Conservation (phyloP, 2,797 vertebrate species). For the Artibeus lituratus region DNA sequence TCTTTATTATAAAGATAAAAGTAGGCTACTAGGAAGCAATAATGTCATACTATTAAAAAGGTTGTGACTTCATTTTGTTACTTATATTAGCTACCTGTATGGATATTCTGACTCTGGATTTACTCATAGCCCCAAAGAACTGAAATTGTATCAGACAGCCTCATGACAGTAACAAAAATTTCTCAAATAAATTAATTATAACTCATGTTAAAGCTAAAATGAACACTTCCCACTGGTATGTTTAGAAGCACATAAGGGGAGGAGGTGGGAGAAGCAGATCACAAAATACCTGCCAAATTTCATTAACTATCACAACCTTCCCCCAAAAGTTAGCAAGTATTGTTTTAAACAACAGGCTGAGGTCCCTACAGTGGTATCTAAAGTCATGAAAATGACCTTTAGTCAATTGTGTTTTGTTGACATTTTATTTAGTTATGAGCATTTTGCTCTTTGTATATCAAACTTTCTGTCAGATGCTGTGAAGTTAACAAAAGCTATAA, state of each 20-base stretch:
- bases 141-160: background rate
- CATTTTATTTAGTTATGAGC: background rate
- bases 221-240: background rate
- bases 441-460: background rate
- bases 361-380: background rate
- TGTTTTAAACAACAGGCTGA: background rate
- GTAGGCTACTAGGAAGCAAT: background rate
- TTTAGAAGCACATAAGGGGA: background rate
- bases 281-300: background rate
- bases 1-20: background rate
- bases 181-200: background rate
- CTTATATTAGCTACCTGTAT: background rate
- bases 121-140: background rate
- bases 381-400: background rate
- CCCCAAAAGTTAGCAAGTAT: background rate
- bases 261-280: background rate
- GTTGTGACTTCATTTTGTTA: background rate
- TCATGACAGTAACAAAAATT: background rate
- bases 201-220: background rate
- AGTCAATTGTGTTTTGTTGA: background rate
- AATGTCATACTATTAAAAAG: background rate
- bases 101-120: background rate
- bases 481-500: background rate
- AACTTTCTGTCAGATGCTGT: background rate
- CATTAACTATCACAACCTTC: background rate